Conservation (phyloP, 2,113 vertebrate species). For the Lycocorax pyrrhopterus region DNA sequence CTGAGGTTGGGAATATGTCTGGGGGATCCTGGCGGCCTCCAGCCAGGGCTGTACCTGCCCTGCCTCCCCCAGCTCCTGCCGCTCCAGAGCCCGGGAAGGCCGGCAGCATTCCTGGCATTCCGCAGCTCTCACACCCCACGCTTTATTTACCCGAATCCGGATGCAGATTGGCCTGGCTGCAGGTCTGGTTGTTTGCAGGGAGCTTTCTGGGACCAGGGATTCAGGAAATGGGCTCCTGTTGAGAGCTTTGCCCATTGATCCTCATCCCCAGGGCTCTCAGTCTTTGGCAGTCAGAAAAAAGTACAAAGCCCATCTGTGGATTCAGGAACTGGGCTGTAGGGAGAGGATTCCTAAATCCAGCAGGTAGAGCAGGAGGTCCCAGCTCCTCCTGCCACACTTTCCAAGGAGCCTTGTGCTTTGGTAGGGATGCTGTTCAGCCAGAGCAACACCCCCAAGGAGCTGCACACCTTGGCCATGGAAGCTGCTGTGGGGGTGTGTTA, state of each 20-base stretch:
- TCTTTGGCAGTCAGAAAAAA: background rate
- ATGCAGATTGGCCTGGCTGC: background rate
- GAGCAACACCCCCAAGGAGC: background rate
- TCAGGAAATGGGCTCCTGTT: background rate
- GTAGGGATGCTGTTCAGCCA: background rate
- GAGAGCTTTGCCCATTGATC: background rate
- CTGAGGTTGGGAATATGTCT: background rate
- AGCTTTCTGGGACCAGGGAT: background rate
- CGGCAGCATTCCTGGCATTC: conserved; percentile 56
- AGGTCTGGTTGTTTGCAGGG: background rate
- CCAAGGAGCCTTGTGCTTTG: accelerated
- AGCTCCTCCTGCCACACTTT: background rate
- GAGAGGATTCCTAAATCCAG: background rate
- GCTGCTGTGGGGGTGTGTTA: background rate
- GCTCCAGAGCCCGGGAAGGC: background rate
- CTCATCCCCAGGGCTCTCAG: background rate
- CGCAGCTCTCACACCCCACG: background rate
- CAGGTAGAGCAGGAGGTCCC: background rate
- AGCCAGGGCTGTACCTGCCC: background rate
- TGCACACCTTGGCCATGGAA: background rate
- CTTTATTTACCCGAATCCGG: background rate
- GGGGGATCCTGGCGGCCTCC: background rate
- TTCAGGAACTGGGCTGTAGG: accelerated
- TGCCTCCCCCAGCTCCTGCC: background rate
- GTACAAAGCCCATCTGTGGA: background rate